Conservation (phyloP, 2,797 vertebrate genomes). For the Halcyon smyrnensis region DNA sequence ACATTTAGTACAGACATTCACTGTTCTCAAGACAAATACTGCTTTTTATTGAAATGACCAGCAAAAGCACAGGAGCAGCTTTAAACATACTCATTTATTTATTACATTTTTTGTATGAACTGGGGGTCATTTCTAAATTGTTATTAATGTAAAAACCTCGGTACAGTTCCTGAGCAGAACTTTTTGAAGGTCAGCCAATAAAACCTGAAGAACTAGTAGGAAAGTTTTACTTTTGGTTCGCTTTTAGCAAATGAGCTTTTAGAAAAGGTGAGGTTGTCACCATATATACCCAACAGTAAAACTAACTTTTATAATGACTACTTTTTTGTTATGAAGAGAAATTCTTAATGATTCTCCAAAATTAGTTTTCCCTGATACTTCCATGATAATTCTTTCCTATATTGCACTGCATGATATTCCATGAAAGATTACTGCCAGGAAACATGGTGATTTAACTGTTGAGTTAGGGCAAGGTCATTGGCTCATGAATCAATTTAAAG, state of each 20-base stretch:
- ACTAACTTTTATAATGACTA: not conserved
- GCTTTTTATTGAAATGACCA: conserved; percentile 38
- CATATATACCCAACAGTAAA: not conserved
- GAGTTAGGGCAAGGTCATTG: not conserved
- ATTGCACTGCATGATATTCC: not conserved
- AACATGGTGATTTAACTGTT: not conserved
- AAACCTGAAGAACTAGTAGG: not conserved
- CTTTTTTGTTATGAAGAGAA: not conserved
- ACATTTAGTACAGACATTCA: conserved; percentile 4
- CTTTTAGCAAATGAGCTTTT: not conserved
- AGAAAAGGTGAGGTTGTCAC: not conserved
- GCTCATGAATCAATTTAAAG: not conserved
- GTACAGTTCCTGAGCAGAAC: not conserved
- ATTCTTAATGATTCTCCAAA: not conserved
- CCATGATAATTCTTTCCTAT: not conserved
- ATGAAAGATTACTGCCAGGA: not conserved
- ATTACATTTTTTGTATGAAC: not conserved
- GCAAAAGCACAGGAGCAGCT: not conserved
- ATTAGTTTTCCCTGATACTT: not conserved
- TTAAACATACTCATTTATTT: not conserved
- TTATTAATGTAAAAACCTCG: not conserved
- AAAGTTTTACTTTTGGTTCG: not conserved
- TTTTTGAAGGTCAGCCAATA: not conserved
- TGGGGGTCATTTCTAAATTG: not conserved
- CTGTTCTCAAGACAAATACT: conserved; percentile 23